Evolutionary conservation across 2,888 invertebrate species (phyloP).

Genomic region (Dione vanillae): DNA sequence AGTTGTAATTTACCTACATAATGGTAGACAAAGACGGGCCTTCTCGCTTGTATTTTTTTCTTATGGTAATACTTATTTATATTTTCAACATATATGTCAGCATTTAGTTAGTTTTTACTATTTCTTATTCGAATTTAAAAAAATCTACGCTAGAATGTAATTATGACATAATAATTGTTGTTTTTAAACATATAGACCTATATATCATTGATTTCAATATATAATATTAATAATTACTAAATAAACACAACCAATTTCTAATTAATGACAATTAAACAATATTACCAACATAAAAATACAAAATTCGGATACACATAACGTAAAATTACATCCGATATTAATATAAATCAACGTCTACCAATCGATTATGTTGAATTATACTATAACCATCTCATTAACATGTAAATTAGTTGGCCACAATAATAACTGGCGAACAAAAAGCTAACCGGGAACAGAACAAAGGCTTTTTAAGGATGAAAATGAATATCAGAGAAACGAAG

Average conservation of each 20-base stretch:
- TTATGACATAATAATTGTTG: too few relatives aligned
- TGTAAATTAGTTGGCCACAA: slow-evolving; percentile 81
- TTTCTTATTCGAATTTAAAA: too few relatives aligned
- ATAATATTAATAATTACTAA: too few relatives aligned
- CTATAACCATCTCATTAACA: slow-evolving; percentile 71
- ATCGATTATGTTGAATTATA: slow-evolving; percentile 51
- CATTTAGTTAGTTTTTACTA: too few relatives aligned
- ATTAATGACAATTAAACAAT: background rate
- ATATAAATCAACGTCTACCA: slow-evolving; percentile 39
- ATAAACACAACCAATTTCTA: too few relatives aligned
- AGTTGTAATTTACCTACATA: background rate
- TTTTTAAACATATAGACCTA: too few relatives aligned
- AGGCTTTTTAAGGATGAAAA: slow-evolving; percentile 79
- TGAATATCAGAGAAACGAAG: slow-evolving; percentile 78
- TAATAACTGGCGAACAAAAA: slow-evolving; percentile 65
- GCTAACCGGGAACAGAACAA: slow-evolving; percentile 73
- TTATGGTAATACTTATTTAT: background rate
- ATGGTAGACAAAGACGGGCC: background rate
- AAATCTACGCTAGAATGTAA: too few relatives aligned
- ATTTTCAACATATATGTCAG: too few relatives aligned
- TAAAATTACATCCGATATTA: slow-evolving; percentile 27
- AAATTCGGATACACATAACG: background rate
- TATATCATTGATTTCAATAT: too few relatives aligned
- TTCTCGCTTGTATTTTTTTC: background rate
- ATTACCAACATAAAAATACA: background rate